Conservation (phyloP, 2,797 vertebrate genomes). For the Onychomys arenicola region DNA sequence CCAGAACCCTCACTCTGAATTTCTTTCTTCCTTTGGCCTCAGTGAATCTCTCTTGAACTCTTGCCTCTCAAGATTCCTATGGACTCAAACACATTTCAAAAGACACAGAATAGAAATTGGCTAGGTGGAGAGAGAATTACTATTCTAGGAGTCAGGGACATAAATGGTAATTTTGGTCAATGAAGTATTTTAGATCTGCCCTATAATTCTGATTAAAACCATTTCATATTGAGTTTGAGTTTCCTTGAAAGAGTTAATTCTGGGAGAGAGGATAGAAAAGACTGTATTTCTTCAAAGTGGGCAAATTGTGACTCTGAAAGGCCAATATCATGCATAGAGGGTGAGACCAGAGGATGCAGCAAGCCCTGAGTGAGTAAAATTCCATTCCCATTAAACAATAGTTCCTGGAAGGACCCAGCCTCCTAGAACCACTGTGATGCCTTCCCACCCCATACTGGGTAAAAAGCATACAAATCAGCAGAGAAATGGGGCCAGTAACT, state of each 20-base stretch:
- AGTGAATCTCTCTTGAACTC: background rate
- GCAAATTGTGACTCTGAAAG: background rate
- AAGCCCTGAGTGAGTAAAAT: constrained; percentile 47
- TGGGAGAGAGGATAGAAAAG: background rate
- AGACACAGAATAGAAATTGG: background rate
- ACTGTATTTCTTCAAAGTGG: background rate
- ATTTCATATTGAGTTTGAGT: background rate
- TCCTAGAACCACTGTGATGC: constrained; percentile 39
- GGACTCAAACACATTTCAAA: background rate
- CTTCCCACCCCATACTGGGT: background rate
- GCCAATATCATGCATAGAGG: background rate
- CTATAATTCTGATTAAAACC: background rate
- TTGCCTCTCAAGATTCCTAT: background rate
- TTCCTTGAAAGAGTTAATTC: constrained; percentile 57
- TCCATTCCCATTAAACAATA: constrained; percentile 53
- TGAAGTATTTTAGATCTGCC: background rate
- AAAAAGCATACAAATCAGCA: background rate
- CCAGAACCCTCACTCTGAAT: background rate
- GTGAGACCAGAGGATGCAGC: background rate
- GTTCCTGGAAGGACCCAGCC: background rate
- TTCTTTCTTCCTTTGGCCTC: background rate
- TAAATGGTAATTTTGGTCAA: background rate
- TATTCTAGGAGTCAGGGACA: background rate
- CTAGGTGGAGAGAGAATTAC: background rate
- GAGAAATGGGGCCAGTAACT: constrained; percentile 52